Base-by-base conservation (phyloP, 92 coral and sea anemone genomes). In the Epizoanthus scotinus region DNA sequence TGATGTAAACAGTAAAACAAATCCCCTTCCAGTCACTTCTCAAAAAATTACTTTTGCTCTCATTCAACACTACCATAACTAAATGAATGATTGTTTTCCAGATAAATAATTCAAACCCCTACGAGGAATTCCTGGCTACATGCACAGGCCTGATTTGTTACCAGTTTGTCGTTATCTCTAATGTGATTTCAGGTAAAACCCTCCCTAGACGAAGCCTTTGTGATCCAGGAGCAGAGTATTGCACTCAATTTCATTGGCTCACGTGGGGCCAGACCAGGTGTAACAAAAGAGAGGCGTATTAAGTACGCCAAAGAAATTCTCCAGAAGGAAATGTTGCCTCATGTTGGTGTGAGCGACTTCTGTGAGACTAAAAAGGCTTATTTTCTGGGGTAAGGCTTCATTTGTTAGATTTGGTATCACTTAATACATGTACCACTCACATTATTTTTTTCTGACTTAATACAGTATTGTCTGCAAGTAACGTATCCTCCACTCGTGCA, bases 281-380 rank as follows among this genome's bases (percentile, higher is more conserved):
- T 95, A 21, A 95, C 99, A 26, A 95, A 95, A 77, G 99, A 95
- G 52, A 91, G 83, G 74, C 95, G 99, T 74, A 86, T 95, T 67
- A 95, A 95, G 64, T 95, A 95, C 70, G 98, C 99, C 71, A 91
- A 88, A 44, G 99, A 95, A 86, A 95, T 95, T 71, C 88, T 95
- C 15, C 99, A 95, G 90, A 95, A 95, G 61, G 99, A 95, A 74
- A 95, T 95, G 99, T 82, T 93, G 8, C 99, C 99, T 24, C 99
- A 95, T 87, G 99, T 93, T 83, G 99, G 99, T 60, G 99, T 95
- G 40, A 95, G 99, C 77, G 99, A 95, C 87, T 95, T 95, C 80
- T 95, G 99, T 87, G 99, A 95, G 77, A 95, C 99, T 6, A 95
- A 95, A 73, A 95, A 95, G 78, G 99, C 99, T 3, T 95, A 95